Base-by-base conservation (phyloP, 2,113 vertebrate species). In the Pampusana beccarii region DNA sequence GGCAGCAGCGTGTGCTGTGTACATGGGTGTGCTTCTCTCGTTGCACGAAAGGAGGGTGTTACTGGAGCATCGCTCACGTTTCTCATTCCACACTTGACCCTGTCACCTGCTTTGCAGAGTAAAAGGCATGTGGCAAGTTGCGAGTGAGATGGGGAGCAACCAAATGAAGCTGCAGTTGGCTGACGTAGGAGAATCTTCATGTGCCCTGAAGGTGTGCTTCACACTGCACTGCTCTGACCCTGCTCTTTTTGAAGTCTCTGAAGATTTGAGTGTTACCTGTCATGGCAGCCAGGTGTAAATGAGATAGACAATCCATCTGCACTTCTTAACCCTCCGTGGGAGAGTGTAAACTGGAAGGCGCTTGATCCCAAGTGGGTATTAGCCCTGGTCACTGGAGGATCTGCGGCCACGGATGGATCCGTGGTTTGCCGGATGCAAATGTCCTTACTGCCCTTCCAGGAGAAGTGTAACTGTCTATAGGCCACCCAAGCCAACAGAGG, bases 1-100 rank as follows among this genome's bases (percentile, higher is more conserved):
- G 61, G 80, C 84, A 84, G 72, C 21, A 50, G 29, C 1, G 1
- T 3, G 0, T 62, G 21, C 29, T 0, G 0, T 14, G 28, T n/a
- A 28, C 0, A 10, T 81, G 70, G 48, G 80, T 42, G 72, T 38
- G 56, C 38, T 84, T 48, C 60, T 88, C 48, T 74, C 0, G 0
- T 46, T 78, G 80, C 80, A 74, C 8, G 17, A 73, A 44, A 58
- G 13, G 31, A n/a, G 48, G 40, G 20, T 0, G 2, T 78, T 51
- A 48, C 33, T 90, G 83, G 26, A 57, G 65, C 19, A 26, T 40
- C 4, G 3, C 38, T 60, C 0, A 0, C 84, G 44, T 42, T 81
- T 84, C 67, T 96, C 65, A 40, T 70, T 53, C 65, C 56, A 44
- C 36, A 4, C 0, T 0, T 90, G 80, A 84, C 16, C 10, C 29